Percentiles rank a stretch among this genome's conserved stretches.
phyloP scores from a whole-genome alignment of 2,113 vertebrate genomes.

The Datnioides undecimradiatus region DNA sequence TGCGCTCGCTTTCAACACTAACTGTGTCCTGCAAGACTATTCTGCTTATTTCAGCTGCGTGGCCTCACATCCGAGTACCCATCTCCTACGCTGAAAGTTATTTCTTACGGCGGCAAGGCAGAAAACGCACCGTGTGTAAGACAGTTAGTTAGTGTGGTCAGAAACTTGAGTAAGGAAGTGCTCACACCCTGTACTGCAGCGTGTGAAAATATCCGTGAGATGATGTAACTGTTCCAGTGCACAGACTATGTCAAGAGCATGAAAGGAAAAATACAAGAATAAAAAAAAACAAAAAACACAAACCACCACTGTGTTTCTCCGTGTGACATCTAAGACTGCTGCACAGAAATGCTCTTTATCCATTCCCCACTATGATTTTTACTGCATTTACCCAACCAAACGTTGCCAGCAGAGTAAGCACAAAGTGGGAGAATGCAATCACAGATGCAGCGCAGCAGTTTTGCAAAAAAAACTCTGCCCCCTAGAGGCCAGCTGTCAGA shows the following conservation, averaged over 20 bases:
- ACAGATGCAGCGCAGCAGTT: background rate
- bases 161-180: constrained; percentile 28
- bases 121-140: constrained; percentile 5
- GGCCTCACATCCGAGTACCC: background rate
- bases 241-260: constrained; percentile 18
- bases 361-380: background rate
- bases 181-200: constrained; percentile 41
- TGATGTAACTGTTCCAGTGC: constrained; percentile 47
- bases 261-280: background rate
- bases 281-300: no score
- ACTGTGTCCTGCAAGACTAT: background rate
- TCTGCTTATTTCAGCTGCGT: background rate
- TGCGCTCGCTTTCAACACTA: background rate
- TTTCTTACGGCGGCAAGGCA: background rate
- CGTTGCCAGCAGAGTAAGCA: constrained; percentile 28
- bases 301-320: background rate
- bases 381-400: constrained; percentile 1
- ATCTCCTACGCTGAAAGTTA: background rate
- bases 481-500: constrained; percentile 56
- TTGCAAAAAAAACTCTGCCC: constrained; percentile 48
- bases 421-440: constrained; percentile 11
- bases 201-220: constrained; percentile 46
- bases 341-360: background rate
- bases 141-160: constrained; percentile 16
- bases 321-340: constrained; percentile 9